These are phyloP conservation scores for Rhynchotus rufescens DNA, from an alignment of 2,797 vertebrate genomes.

Conservation along the genomic window DNA sequence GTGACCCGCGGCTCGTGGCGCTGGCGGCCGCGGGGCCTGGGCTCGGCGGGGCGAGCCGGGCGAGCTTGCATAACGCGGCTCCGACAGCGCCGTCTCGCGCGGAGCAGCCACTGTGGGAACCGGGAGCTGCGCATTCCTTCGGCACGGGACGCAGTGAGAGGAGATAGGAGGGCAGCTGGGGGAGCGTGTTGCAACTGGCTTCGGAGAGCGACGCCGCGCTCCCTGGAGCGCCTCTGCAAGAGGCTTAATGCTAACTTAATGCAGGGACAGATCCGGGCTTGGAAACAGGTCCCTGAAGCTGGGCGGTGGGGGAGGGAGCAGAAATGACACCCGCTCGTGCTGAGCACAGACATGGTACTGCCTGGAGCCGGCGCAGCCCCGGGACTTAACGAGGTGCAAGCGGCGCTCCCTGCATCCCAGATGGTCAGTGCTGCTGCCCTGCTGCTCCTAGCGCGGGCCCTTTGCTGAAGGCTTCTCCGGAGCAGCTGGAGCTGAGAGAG, in stretches of 20 bases:
- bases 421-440: rapidly evolving
- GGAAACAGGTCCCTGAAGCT: background rate
- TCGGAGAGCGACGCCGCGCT: background rate
- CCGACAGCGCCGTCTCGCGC: background rate
- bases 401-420: rapidly evolving
- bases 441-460: background rate
- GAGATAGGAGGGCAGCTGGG: background rate
- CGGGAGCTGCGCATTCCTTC: slow-evolving; percentile 20
- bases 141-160: background rate
- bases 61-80: background rate
- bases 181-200: background rate
- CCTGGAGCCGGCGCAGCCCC: background rate
- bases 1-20: too few relatives aligned
- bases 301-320: too few relatives aligned
- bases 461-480: rapidly evolving
- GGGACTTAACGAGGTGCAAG: background rate
- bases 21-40: background rate
- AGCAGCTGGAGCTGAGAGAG: background rate
- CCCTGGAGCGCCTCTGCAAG: background rate
- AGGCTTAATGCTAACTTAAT: background rate
- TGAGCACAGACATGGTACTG: background rate
- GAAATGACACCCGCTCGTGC: background rate
- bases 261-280: background rate
- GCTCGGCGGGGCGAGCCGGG: background rate
- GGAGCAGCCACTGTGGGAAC: slow-evolving; percentile 35